phyloP scores from a whole-genome alignment of 2,113 vertebrate species.

The Anser brachyrhynchus region DNA sequence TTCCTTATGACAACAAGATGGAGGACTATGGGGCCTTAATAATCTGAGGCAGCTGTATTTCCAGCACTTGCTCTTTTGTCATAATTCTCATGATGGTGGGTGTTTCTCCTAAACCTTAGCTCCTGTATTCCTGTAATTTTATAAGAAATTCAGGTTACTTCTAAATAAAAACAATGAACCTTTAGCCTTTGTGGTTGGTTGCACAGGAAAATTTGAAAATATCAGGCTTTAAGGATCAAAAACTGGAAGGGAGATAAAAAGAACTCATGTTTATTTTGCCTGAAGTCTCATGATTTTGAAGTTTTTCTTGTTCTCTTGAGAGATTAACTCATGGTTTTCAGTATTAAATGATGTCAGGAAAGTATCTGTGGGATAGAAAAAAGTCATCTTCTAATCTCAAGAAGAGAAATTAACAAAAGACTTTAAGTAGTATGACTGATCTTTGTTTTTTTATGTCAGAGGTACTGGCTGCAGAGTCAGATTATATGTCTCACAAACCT shows the following conservation, averaged over 20 bases:
- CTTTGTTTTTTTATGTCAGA: background rate
- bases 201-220: background rate
- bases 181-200: background rate
- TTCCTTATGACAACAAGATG: background rate
- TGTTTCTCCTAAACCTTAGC: background rate
- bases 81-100: background rate
- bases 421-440: background rate
- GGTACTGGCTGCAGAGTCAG: background rate
- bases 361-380: background rate
- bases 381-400: background rate
- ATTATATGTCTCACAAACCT: background rate
- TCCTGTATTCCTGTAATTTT: background rate
- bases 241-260: background rate
- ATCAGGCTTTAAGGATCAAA: background rate
- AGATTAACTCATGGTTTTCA: background rate
- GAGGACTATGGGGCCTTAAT: background rate
- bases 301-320: background rate
- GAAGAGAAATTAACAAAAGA: background rate
- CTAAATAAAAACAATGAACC: background rate
- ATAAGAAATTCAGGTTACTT: background rate
- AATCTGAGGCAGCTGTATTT: background rate
- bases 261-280: background rate
- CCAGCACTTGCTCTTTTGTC: background rate
- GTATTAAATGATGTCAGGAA: background rate
- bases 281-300: slow-evolving; percentile 4